A percentile compares a stretch with the other conserved stretches of the same genome.
Conservation (phyloP, 2,797 vertebrate genomes). For the Epinephelus coioides region DNA sequence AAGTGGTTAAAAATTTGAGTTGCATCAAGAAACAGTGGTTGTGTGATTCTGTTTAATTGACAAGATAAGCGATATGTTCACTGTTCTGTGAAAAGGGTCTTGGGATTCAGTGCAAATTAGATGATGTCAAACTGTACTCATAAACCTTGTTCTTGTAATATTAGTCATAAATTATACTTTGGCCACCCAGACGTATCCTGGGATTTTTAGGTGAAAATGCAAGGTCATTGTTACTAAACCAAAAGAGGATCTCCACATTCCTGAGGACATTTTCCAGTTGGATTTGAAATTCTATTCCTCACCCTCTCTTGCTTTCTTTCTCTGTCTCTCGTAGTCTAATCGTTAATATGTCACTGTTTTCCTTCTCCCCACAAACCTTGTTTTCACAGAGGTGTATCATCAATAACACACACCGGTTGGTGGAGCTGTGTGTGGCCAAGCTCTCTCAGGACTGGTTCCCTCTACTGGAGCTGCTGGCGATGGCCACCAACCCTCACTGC, state of each 20-base stretch:
- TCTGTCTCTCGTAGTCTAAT: neutral
- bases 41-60: neutral
- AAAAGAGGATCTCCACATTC: neutral
- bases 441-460: conserved; percentile 99
- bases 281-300: neutral
- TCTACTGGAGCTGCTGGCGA: conserved; percentile 98
- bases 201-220: neutral
- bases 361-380: neutral
- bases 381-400: conserved; percentile 96
- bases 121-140: neutral
- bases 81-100: neutral
- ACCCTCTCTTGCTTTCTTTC: neutral
- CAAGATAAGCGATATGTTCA: neutral
- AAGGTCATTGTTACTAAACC: conserved; percentile 1
- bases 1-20: conserved; percentile 4
- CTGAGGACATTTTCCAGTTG: neutral
- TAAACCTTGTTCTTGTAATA: neutral
- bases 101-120: neutral
- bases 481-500: conserved; percentile 99
- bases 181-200: neutral
- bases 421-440: conserved; percentile 99
- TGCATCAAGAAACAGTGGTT: neutral
- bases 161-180: neutral
- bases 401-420: conserved; percentile 98
- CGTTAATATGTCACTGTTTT: neutral